These are phyloP conservation scores for Chaunax sp. DNA, from an alignment of 2,797 vertebrate genomes.

Conservation along the genomic window DNA sequence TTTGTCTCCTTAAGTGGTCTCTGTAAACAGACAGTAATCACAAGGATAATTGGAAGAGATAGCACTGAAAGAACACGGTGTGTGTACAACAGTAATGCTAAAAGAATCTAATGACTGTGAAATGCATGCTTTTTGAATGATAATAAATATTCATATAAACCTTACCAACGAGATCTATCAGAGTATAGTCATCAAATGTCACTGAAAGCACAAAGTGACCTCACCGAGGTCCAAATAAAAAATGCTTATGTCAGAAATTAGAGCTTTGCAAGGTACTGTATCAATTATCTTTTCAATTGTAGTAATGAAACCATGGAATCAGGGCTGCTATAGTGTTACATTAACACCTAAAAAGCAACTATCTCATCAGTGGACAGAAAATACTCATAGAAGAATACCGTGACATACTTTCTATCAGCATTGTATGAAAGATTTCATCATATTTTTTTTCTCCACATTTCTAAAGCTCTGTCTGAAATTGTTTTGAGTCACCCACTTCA, in stretches of 20 bases:
- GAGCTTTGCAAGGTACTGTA: not conserved
- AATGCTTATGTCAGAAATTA: too few relatives aligned
- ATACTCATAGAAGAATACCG: conserved; percentile 2
- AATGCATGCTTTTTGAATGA: not conserved
- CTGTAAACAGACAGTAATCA: conserved; percentile 29
- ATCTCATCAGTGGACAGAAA: not conserved
- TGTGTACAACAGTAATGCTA: not conserved
- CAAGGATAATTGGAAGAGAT: conserved; percentile 38
- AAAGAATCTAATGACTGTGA: not conserved
- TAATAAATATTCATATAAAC: not conserved
- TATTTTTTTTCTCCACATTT: conserved; percentile 13
- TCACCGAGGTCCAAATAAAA: too few relatives aligned
- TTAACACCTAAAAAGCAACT: too few relatives aligned
- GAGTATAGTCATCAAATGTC: not conserved
- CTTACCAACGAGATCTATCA: not conserved
- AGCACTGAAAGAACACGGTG: conserved; percentile 12
- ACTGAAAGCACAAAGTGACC: too few relatives aligned
- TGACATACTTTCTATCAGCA: conserved; percentile 27
- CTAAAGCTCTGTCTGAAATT: conserved; percentile 31
- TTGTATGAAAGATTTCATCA: conserved; percentile 14
- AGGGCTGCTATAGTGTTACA: too few relatives aligned
- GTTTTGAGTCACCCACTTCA: conserved; percentile 59
- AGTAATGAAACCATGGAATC: not conserved
- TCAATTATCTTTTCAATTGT: not conserved
- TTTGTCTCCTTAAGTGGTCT: conserved; percentile 29